These are phyloP conservation scores for Eulemur coronatus DNA, from an alignment of 2,797 vertebrate genomes.

Conservation along the genomic window DNA sequence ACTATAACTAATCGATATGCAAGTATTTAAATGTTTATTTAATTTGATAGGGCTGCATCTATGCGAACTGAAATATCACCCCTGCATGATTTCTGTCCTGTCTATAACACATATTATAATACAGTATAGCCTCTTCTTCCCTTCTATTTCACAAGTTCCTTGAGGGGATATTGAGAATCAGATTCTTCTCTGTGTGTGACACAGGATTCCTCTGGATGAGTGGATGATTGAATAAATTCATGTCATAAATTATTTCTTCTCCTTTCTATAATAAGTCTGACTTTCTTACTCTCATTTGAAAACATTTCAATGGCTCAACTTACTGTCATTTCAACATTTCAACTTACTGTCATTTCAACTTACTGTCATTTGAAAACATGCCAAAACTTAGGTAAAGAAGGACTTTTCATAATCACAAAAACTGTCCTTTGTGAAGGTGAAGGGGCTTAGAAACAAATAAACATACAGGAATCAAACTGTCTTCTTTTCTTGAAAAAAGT, in stretches of 20 bases:
- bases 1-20: not conserved
- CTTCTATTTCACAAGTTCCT: not conserved
- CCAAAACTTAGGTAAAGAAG: not conserved
- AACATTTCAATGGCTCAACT: not conserved
- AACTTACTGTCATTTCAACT: not conserved
- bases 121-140: not conserved
- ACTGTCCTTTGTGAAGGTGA: not conserved
- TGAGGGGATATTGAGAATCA: not conserved
- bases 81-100: not conserved
- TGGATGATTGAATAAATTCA: not conserved
- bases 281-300: not conserved
- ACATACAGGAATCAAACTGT: not conserved
- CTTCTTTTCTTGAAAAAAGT: constrained; percentile 12
- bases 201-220: not conserved
- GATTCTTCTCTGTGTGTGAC: not conserved
- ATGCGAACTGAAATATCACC: not conserved
- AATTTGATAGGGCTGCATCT: not conserved
- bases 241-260: not conserved
- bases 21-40: not conserved
- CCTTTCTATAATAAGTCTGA: not conserved
- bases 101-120: not conserved
- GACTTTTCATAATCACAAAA: not conserved
- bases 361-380: not conserved
- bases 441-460: not conserved
- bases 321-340: not conserved